These are phyloP conservation scores for Mormyrops boulengeri DNA, from an alignment of 2,797 vertebrate species.

Conservation along the genomic window DNA sequence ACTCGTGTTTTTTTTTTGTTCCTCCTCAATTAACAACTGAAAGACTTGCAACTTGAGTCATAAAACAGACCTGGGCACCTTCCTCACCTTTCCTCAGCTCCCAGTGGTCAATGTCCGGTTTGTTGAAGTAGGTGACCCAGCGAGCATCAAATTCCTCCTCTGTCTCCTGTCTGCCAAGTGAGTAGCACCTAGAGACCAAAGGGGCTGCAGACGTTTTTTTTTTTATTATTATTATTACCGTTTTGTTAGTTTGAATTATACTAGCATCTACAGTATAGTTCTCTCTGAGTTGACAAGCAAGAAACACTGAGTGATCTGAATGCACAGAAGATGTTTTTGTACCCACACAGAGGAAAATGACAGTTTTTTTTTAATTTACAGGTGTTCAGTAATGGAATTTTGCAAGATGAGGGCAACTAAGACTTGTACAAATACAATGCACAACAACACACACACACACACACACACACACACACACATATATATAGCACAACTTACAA, in stretches of 20 bases:
- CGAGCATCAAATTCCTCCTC: conserved; percentile 95
- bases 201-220: conserved; percentile 45
- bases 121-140: conserved; percentile 93
- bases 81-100: conserved; percentile 84
- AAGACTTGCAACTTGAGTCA: background rate
- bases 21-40: background rate
- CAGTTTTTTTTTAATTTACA: background rate
- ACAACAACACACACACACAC: background rate
- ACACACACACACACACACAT: background rate
- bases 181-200: conserved; percentile 73
- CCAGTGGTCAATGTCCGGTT: conserved; percentile 89
- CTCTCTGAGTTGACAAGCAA: background rate
- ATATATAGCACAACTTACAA: background rate
- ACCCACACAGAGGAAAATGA: background rate
- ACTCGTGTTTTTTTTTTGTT: background rate
- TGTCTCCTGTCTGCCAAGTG: conserved; percentile 77
- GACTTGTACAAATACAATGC: background rate
- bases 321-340: background rate
- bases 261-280: background rate
- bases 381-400: background rate
- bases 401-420: background rate
- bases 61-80: background rate
- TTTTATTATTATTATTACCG: background rate
- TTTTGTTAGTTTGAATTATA: background rate
- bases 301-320: background rate